Percentiles rank a stretch among this genome's conserved stretches.
phyloP scores from a whole-genome alignment of 2,888 invertebrate species.

The Parelbella ahira region DNA sequence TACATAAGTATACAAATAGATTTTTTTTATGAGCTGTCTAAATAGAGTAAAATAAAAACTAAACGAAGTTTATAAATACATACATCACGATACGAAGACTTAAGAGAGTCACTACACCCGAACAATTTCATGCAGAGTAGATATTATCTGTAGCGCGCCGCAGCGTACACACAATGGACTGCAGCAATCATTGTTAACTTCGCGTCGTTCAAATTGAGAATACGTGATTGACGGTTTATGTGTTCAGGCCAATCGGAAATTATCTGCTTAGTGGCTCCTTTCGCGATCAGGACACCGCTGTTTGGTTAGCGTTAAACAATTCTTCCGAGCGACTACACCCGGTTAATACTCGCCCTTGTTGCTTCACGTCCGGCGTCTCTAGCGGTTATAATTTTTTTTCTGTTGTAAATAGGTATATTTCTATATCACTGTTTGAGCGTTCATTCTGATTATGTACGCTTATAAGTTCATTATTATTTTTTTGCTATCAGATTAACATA shows the following conservation, averaged over 20 bases:
- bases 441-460: constrained; percentile 70
- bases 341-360: constrained; percentile 62
- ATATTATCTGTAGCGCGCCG: no score
- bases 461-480: constrained; percentile 43
- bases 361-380: constrained; percentile 50
- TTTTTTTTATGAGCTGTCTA: no score
- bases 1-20: no score
- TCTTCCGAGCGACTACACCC: constrained; percentile 70
- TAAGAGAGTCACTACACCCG: no score
- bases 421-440: constrained; percentile 60
- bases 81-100: no score
- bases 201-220: constrained; percentile 12
- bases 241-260: constrained; percentile 61
- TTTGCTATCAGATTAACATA: constrained; percentile 26
- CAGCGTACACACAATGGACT: constrained; percentile 31
- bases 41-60: no score
- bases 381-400: no score
- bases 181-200: constrained; percentile 28
- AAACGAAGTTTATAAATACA: no score
- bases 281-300: constrained; percentile 61
- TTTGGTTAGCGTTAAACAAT: constrained; percentile 79
- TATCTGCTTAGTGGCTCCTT: constrained; percentile 76
- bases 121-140: no score
- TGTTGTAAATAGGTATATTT: constrained; percentile 33
- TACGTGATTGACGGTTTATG: constrained; percentile 69